Conservation (phyloP, 2,888 invertebrate genomes). For the Hesperia comma region DNA sequence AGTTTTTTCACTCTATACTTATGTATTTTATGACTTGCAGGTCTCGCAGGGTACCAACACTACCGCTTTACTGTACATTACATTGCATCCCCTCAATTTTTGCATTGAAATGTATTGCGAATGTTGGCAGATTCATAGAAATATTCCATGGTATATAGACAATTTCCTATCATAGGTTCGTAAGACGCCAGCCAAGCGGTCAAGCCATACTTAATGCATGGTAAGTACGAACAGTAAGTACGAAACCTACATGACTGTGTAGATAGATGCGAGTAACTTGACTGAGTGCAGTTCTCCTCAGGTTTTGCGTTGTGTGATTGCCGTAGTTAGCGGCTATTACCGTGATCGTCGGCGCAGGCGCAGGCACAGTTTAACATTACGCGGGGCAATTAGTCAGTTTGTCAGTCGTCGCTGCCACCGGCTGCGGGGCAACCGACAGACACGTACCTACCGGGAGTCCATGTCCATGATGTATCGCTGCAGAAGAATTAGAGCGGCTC, state of each 20-base stretch:
- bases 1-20: no score
- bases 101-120: no score
- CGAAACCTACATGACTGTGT: not conserved
- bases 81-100: no score
- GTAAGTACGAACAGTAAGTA: no score
- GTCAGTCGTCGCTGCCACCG: constrained; percentile 21
- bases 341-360: not conserved
- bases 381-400: constrained; percentile 23
- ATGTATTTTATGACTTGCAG: no score
- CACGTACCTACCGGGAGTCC: no score
- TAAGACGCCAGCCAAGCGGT: no score
- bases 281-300: not conserved
- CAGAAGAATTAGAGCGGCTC: not conserved
- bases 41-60: no score
- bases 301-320: not conserved
- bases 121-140: no score
- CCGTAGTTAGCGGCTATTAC: constrained; percentile 8
- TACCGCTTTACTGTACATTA: no score
- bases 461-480: not conserved
- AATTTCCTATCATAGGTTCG: no score
- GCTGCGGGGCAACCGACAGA: not conserved
- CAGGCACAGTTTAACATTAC: constrained; percentile 16
- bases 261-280: not conserved
- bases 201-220: not conserved
- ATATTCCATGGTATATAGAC: no score